Evolutionary conservation across 2,888 invertebrate species (phyloP).

Genomic region (Shargacucullia verbasci): DNA sequence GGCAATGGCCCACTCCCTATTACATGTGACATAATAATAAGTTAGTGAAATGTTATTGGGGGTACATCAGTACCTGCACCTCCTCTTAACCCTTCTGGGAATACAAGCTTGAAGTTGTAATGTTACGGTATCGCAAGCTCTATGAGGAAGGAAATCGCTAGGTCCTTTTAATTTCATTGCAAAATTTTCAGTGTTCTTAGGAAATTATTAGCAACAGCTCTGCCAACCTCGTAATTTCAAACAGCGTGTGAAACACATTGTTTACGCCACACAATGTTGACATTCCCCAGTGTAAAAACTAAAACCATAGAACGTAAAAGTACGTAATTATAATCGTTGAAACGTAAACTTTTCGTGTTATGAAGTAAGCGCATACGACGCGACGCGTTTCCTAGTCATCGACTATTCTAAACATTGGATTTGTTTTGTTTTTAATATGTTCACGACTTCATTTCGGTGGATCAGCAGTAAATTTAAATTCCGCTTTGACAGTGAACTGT

Average conservation of each 20-base stretch:
- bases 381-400: conserved; percentile 35
- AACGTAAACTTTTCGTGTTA: conserved; percentile 46
- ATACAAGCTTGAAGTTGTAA: too few species aligned
- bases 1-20: too few species aligned
- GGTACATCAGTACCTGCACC: too few species aligned
- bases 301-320: conserved; percentile 30
- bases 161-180: too few species aligned
- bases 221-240: conserved; percentile 2
- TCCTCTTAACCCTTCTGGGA: too few species aligned
- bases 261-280: conserved; percentile 26
- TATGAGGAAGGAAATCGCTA: too few species aligned
- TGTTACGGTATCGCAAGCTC: too few species aligned
- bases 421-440: neutral
- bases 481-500: too few species aligned
- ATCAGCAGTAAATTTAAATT: neutral
- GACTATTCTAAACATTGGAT: conserved; percentile 26
- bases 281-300: conserved; percentile 38
- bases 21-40: too few species aligned
- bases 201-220: neutral
- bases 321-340: conserved; percentile 35
- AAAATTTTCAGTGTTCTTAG: too few species aligned
- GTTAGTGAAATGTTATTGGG: too few species aligned
- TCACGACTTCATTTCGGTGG: conserved; percentile 4
- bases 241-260: conserved; percentile 18
- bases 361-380: conserved; percentile 33